Evolutionary conservation across 2,113 vertebrate species (phyloP), one percentile per base, ranked within the genome.

Genomic region (Sebastes schlegelii): DNA sequence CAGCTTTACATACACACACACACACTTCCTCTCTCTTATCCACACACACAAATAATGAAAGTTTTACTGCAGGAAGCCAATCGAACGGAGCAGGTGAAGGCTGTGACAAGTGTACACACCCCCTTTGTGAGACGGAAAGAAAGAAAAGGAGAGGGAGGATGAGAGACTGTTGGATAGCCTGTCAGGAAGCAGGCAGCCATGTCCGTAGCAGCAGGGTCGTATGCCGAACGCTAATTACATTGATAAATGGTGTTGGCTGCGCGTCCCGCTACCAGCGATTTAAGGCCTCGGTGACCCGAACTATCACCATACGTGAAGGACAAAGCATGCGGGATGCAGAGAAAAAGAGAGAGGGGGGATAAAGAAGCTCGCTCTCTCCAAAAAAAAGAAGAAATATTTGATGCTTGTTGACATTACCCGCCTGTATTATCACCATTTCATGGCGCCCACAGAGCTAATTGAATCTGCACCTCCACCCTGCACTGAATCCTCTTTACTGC

Each of bases 191-290:
- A 89, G 86, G 86, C 93, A 93, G 89, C 90, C 91, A 89, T 93
- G 93, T 93, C 90, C 68, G 34, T 85, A 93, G 94, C 92, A 89
- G 89, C 78, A 67, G 87, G 87, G 92, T 92, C 78, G 85, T 88
- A 88, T 82, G 85, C 81, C 60, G 48, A 87, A 91, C 82, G 91
- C 92, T 95, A 95, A 96, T 96, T 95, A 96, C 92, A 91, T 72
- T 95, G 95, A 96, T 92, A 83, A 95, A 96, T 95, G 91, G 64
- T 72, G 43, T 83, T 87, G 91, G 87, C 89, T 88, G 67, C 4
- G 17, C 45, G 77, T 92, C 82, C 75, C 17, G 34, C 89, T 88
- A 88, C 74, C 54, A 48, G 77, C 85, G 86, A 94, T 95, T 95
- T 95, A 94, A 86, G 67, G 87, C 89, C 74, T 75, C 13, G 4